phyloP scores from a whole-genome alignment of 2,113 vertebrate species.

The Glaucidium brasilianum region DNA sequence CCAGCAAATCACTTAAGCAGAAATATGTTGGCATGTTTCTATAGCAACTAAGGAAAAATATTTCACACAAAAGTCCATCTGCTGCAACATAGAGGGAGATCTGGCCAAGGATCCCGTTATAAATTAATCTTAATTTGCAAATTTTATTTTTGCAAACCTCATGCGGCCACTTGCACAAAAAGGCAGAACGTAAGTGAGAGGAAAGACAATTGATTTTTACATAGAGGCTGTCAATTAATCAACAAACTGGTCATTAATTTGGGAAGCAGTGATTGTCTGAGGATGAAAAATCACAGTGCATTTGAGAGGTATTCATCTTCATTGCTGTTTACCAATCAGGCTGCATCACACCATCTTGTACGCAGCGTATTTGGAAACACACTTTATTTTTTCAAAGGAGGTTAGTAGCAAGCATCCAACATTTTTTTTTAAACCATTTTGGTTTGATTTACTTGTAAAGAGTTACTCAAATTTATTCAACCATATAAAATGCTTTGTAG shows the following conservation, averaged over 20 bases:
- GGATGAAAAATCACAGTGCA: neutral
- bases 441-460: constrained; percentile 61
- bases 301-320: constrained; percentile 18
- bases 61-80: constrained; percentile 78
- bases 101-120: constrained; percentile 66
- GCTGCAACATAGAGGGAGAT: constrained; percentile 70
- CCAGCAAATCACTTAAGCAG: constrained; percentile 73
- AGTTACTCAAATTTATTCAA: constrained; percentile 66
- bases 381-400: neutral
- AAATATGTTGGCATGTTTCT: constrained; percentile 79
- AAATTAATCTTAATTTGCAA: constrained; percentile 74
- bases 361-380: constrained; percentile 47
- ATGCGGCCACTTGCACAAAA: neutral
- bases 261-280: neutral
- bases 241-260: neutral
- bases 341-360: constrained; percentile 53
- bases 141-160: constrained; percentile 63
- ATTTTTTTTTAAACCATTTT: constrained; percentile 2
- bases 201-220: neutral
- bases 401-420: neutral
- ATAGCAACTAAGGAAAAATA: constrained; percentile 81
- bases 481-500: constrained; percentile 68
- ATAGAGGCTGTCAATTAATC: neutral
- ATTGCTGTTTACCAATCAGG: constrained; percentile 38
- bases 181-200: neutral